phyloP scores from a whole-genome alignment of 2,888 invertebrate genomes.

The Unio delphinus region DNA sequence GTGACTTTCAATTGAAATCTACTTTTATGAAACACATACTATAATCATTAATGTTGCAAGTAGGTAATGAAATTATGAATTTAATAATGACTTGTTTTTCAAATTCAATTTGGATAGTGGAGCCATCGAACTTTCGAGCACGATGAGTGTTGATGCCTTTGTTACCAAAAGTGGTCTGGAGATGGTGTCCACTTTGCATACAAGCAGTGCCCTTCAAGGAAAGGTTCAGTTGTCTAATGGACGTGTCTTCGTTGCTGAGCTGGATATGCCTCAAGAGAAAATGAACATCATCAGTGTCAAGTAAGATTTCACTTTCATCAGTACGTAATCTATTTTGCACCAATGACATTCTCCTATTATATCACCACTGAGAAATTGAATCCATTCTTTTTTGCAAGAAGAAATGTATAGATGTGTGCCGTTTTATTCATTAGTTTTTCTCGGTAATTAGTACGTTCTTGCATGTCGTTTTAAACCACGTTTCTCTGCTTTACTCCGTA shows the following conservation, averaged over 20 bases:
- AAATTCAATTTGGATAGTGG: slow-evolving; percentile 75
- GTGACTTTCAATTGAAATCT: too few relatives aligned
- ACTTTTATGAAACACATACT: too few relatives aligned
- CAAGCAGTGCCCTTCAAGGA: slow-evolving; percentile 86
- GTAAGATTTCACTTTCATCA: slow-evolving; percentile 50
- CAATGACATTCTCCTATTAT: neutral
- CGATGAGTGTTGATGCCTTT: slow-evolving; percentile 88
- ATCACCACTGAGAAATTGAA: neutral
- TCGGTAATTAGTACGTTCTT: too few relatives aligned
- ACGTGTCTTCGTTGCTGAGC: slow-evolving; percentile 80
- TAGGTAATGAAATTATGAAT: too few relatives aligned
- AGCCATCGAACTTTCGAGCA: slow-evolving; percentile 86
- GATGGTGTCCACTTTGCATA: slow-evolving; percentile 86
- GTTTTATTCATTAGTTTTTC: too few relatives aligned
- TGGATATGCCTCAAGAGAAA: slow-evolving; percentile 86
- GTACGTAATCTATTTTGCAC: neutral
- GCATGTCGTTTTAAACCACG: too few relatives aligned
- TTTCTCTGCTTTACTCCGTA: too few relatives aligned
- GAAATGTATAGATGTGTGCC: too few relatives aligned
- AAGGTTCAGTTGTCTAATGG: slow-evolving; percentile 81
- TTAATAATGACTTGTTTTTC: too few relatives aligned
- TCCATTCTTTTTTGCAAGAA: too few relatives aligned
- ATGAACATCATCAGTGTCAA: slow-evolving; percentile 87
- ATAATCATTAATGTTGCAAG: too few relatives aligned
- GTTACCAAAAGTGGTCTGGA: slow-evolving; percentile 86